Conservation (phyloP, 2,888 invertebrate genomes). For the Dysmachus trigonus region DNA sequence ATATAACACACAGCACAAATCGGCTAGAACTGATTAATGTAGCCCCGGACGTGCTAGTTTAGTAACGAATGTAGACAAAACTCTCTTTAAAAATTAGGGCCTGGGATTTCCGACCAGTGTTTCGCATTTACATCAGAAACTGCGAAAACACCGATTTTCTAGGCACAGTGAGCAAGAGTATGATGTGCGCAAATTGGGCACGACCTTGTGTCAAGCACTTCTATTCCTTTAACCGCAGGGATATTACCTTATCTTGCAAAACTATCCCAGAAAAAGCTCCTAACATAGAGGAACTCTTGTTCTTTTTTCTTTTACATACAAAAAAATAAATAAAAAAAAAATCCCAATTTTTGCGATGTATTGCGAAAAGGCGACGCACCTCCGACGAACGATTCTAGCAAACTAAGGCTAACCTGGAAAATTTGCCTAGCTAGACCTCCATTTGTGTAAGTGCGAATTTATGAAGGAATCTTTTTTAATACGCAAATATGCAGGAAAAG, state of each 20-base stretch:
- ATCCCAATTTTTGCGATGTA: not conserved
- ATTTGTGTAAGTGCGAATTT: conserved; percentile 7
- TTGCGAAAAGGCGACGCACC: conserved; percentile 50
- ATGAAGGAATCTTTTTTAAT: conserved; percentile 6
- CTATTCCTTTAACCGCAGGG: not conserved
- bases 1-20: not conserved
- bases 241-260: not conserved
- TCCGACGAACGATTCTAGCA: conserved; percentile 52
- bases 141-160: not conserved
- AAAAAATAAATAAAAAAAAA: not conserved
- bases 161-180: not conserved
- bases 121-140: conserved; percentile 12
- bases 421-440: conserved; percentile 50
- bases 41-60: conserved; percentile 12
- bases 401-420: conserved; percentile 55
- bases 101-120: not conserved
- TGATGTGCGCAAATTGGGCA: conserved; percentile 33
- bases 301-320: conserved; percentile 33
- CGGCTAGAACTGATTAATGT: conserved; percentile 6
- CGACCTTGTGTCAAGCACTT: conserved; percentile 21
- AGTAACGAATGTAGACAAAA: not conserved
- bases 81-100: not conserved
- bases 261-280: conserved; percentile 16
- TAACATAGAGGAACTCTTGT: not conserved
- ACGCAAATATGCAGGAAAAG: conserved; percentile 33